Base-by-base conservation (phyloP, 1,140 invertebrate genomes). In the Palaemon carinicauda region DNA sequence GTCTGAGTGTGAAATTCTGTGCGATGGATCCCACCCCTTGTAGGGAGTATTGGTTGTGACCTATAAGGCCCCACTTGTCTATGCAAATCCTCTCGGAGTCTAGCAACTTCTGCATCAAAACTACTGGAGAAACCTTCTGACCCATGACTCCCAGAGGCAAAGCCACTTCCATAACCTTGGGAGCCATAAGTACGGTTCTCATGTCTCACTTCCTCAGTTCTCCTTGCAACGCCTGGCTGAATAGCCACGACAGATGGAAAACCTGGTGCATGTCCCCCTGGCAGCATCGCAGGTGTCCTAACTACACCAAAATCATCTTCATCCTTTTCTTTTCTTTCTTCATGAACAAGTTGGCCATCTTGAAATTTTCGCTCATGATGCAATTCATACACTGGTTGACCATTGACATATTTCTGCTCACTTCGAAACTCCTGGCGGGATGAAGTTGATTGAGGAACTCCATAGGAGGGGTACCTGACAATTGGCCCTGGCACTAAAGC, bases 311-410 rank as follows among this genome's bases (percentile, higher is more conserved):
- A 24, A n/a, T 81, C 54, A 24, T 85, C 50, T 10, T 86, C 81
- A 12, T 79, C 86, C 24, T 85, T 80, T 75, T 87, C 88, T 31
- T 60, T 52, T 50, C 77, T 80, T 17, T 83, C 53, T n/a, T 89
- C 84, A 33, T 89, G 81, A 9, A 89, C 69, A 3, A 89, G 82
- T 17, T 73, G 80, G 1, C 82, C 88, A 77, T 89, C 81, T 52
- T 89, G 29, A n/a, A 80, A 87, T 24, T 81, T 79, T 24, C 80
- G 75, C n/a, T 89, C 88, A 52, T 89, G 85, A 27, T 81, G 69
- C 15, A 84, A 50, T 1, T 89, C 53, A 51, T 89, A 89, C 31
- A 89, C 86, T 21, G 80, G 88, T 29, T 89, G 81, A 19, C 88
- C 88, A 60, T 89, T 87, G 69, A 89, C 77, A 75, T 60, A 80